These are phyloP conservation scores for Limanda limanda DNA, from an alignment of 2,113 vertebrate species.

Conservation along the genomic window DNA sequence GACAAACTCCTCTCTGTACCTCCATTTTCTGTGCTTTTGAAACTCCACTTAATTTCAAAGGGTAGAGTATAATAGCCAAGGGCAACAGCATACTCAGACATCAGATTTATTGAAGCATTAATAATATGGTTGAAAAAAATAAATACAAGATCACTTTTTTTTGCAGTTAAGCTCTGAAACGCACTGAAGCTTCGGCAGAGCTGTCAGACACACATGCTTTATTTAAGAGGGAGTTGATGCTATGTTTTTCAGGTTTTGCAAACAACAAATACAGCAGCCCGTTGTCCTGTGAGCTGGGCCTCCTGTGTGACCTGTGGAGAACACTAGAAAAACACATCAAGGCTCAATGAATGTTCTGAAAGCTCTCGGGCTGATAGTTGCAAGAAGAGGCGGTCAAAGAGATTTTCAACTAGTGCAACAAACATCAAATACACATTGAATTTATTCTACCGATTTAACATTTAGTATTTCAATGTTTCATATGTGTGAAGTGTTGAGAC, in stretches of 20 bases:
- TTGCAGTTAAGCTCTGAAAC: slow-evolving; percentile 49
- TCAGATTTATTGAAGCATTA: slow-evolving; percentile 53
- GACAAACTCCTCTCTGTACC: slow-evolving; percentile 55
- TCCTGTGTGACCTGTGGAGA: no score
- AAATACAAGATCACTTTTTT: slow-evolving; percentile 54
- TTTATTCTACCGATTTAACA: no score
- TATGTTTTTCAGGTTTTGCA: slow-evolving; percentile 22
- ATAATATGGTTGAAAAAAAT: slow-evolving; percentile 45
- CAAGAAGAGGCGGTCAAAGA: no score
- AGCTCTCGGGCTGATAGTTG: no score
- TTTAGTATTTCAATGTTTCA: no score
- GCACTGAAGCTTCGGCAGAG: slow-evolving; percentile 28
- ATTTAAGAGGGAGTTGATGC: slow-evolving; percentile 17
- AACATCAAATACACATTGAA: no score
- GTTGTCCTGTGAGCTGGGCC: no score
- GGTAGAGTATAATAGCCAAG: slow-evolving; percentile 65
- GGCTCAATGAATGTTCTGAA: no score
- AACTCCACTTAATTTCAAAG: slow-evolving; percentile 65
- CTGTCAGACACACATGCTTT: slow-evolving; percentile 38
- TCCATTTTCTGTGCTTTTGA: slow-evolving; percentile 63
- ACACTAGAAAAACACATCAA: no score
- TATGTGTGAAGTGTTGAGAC: no score
- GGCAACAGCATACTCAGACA: slow-evolving; percentile 61
- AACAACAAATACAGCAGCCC: slow-evolving; percentile 13
- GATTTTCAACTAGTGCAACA: no score